phyloP scores from a whole-genome alignment of 2,797 vertebrate species.

The Nannoperca australis region DNA sequence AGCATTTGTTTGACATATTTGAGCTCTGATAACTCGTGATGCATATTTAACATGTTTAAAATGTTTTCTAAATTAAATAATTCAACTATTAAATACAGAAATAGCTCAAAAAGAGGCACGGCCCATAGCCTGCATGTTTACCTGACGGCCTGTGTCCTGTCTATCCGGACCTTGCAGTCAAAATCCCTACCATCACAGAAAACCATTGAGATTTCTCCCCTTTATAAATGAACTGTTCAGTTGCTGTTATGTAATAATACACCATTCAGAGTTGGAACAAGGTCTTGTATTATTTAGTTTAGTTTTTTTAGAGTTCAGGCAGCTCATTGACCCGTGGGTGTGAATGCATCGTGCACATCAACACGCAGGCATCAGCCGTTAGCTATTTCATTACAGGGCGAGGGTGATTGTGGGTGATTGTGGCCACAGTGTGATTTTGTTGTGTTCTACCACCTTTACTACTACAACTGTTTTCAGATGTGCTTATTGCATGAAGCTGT shows the following conservation, averaged over 20 bases:
- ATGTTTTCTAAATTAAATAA: not conserved
- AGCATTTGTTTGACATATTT: not conserved
- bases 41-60: not conserved
- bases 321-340: conserved; percentile 42
- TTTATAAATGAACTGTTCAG: not conserved
- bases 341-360: conserved; percentile 35
- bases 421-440: not conserved
- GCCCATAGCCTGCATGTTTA: not conserved
- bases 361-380: conserved; percentile 36
- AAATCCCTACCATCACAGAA: not conserved
- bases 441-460: not conserved
- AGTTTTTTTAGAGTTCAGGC: conserved; percentile 8
- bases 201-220: not conserved
- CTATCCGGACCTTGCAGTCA: not conserved
- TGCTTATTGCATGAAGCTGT: not conserved
- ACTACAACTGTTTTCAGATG: not conserved
- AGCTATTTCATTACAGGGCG: conserved; percentile 10
- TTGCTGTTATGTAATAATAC: conserved; percentile 28
- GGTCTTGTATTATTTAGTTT: conserved; percentile 9
- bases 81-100: not conserved
- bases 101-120: too few species aligned
- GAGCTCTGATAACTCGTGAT: not conserved
- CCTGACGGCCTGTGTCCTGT: not conserved
- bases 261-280: conserved; percentile 19
- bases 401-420: not conserved